A percentile compares a stretch with the other conserved stretches of the same genome.
These are phyloP conservation scores for Agriopis marginaria DNA, from an alignment of 2,888 invertebrate species.

Conservation along the genomic window DNA sequence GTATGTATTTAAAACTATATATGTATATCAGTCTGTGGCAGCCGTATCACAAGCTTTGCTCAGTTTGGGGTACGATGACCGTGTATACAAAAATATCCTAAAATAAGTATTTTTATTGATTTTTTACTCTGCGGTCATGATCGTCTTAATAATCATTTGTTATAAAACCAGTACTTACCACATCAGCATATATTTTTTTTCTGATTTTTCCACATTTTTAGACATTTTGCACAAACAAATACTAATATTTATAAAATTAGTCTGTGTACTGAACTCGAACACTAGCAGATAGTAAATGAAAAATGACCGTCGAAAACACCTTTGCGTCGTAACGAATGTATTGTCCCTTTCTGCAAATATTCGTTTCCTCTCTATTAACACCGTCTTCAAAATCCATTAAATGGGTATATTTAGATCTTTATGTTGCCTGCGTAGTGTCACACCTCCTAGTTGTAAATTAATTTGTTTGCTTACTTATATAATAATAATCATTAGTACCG, in stretches of 20 bases:
- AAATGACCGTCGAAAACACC: constrained; percentile 14
- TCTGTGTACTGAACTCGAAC: constrained; percentile 32
- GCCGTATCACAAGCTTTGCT: too few species aligned
- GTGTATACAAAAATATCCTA: too few species aligned
- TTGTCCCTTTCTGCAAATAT: constrained; percentile 51
- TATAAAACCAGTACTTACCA: constrained; percentile 56
- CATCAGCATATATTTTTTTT: constrained; percentile 61
- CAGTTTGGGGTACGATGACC: too few species aligned
- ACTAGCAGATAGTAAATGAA: constrained; percentile 46
- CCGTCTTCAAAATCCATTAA: constrained; percentile 46
- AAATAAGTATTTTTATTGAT: neutral
- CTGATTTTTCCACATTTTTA: constrained; percentile 47
- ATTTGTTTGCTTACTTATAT: constrained; percentile 19
- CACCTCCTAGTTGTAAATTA: constrained; percentile 44
- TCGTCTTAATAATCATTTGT: neutral
- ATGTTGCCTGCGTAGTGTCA: constrained; percentile 35
- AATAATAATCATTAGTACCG: neutral
- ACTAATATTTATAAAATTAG: constrained; percentile 23
- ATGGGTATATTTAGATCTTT: constrained; percentile 19
- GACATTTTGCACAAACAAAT: constrained; percentile 48
- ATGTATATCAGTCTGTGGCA: too few species aligned
- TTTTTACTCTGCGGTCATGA: neutral
- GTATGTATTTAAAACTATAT: too few species aligned
- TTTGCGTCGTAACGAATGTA: constrained; percentile 18
- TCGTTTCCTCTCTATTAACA: constrained; percentile 68